Percentiles rank a stretch among this genome's conserved stretches.
Conservation (phyloP, 2,797 vertebrate species). For the Siniperca scherzeri region DNA sequence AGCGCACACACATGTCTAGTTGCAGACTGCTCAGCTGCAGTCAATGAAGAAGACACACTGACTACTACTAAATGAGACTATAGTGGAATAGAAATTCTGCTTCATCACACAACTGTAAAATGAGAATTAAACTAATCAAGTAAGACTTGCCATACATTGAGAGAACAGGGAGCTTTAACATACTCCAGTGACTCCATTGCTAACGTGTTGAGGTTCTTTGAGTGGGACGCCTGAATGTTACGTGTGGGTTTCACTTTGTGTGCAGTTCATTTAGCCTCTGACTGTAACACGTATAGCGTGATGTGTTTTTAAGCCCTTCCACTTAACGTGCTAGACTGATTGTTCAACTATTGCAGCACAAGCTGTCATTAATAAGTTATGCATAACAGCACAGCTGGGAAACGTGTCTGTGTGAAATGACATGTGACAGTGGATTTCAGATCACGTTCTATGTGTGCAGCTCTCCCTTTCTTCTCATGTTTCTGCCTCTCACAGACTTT, state of each 20-base stretch:
- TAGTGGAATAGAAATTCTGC: not conserved
- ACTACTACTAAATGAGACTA: not conserved
- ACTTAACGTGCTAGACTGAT: slow-evolving; percentile 64
- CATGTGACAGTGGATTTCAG: slow-evolving; percentile 64
- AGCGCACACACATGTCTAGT: slow-evolving; percentile 28
- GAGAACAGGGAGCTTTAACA: not conserved
- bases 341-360: slow-evolving; percentile 63
- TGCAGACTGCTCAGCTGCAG: slow-evolving; percentile 23
- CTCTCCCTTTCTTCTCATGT: slow-evolving; percentile 8
- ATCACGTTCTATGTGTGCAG: slow-evolving; percentile 54
- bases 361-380: slow-evolving; percentile 71
- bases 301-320: slow-evolving; percentile 68
- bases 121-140: not conserved
- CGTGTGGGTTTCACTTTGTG: slow-evolving; percentile 37
- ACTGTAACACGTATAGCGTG: slow-evolving; percentile 70
- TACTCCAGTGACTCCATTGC: not conserved
- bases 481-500: slow-evolving; percentile 15
- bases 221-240: slow-evolving; percentile 43
- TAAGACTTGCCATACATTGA: not conserved
- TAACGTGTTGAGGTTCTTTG: not conserved
- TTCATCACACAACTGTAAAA: slow-evolving; percentile 12
- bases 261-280: slow-evolving; percentile 51
- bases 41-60: not conserved
- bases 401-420: slow-evolving; percentile 66
- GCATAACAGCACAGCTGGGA: slow-evolving; percentile 54